phyloP scores from a whole-genome alignment of 2,797 vertebrate species.

The Sardinella longiceps region DNA sequence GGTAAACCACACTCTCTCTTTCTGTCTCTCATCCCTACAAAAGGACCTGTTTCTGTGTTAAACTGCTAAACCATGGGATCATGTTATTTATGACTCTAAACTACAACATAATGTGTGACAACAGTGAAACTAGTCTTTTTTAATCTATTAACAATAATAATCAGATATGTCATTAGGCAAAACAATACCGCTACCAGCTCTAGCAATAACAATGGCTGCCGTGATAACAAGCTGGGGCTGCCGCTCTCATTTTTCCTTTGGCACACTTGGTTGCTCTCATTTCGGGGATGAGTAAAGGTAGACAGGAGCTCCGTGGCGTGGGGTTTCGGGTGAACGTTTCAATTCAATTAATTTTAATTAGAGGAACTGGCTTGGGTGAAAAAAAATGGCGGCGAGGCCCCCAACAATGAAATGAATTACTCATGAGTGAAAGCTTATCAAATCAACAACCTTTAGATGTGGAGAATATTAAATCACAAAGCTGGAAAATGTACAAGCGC shows the following conservation, averaged over 20 bases:
- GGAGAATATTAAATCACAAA: conserved; percentile 66
- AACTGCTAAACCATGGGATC: no score
- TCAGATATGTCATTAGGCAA: background rate
- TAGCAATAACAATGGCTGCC: background rate
- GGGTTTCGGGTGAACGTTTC: conserved; percentile 64
- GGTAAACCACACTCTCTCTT: no score
- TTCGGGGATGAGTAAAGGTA: conserved; percentile 71
- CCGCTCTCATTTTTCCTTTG: conserved; percentile 63
- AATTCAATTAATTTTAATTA: conserved; percentile 76
- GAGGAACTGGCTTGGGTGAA: conserved; percentile 60
- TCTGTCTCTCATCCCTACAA: background rate
- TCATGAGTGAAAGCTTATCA: conserved; percentile 73
- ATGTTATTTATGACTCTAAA: background rate
- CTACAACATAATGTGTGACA: background rate
- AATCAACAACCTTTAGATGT: conserved; percentile 67
- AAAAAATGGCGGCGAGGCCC: conserved; percentile 59
- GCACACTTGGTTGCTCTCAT: conserved; percentile 71
- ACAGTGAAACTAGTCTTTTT: background rate
- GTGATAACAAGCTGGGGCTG: conserved; percentile 59
- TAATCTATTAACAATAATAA: background rate
- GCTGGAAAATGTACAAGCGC: conserved; percentile 55
- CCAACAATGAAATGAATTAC: conserved; percentile 72
- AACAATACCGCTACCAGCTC: background rate
- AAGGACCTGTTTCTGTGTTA: background rate
- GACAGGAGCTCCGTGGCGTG: conserved; percentile 56